Evolutionary conservation across 2,113 vertebrate genomes (phyloP), one percentile per base, ranked within the genome.

Genomic region (Stictonetta naevosa): DNA sequence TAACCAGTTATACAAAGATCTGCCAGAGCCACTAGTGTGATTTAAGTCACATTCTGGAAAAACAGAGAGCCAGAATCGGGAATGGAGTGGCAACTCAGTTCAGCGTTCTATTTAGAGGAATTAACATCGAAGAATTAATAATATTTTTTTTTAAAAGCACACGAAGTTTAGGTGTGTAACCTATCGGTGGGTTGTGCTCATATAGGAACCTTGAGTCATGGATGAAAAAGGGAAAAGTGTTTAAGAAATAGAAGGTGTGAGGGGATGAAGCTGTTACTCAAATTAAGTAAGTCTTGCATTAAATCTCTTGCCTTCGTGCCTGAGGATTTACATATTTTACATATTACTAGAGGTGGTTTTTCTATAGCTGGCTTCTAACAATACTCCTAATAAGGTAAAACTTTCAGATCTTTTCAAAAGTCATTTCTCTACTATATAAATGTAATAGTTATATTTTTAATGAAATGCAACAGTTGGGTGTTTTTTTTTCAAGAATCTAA

Each of bases 291-390:
- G 96, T 96, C 60, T 83, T 92, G 92, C 11, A 42, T 86, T 93
- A 92, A 97, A 74, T 96, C 62, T 97, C 55, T 74, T 95, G 74
- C 80, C 78, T 94, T 97, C 87, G 17, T 53, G 44, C 94, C 77
- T 92, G 73, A 96, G 58, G 34, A 93, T 96, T 97, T 97, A 90
- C 93, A 82, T 98, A 76, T 96, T 93, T 91, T 90, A n/a, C 68
- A 81, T 86, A 68, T 71, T 95, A 94, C 52, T 80, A 91, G 86
- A 94, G 53, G 40, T 96, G 11, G 1, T 88, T 96, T 93, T 92
- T 77, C 64, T 92, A 62, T 79, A 95, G 89, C 31, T 94, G 59
- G 52, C 58, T 95, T 93, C 67, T 90, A 93, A 95, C 91, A 79
- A 86, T 96, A 94, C 92, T 82, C 56, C 36, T 90, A 81, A 88